Evolutionary conservation across 2,888 invertebrate species (phyloP).

Genomic region (Eustalomyia histrio): DNA sequence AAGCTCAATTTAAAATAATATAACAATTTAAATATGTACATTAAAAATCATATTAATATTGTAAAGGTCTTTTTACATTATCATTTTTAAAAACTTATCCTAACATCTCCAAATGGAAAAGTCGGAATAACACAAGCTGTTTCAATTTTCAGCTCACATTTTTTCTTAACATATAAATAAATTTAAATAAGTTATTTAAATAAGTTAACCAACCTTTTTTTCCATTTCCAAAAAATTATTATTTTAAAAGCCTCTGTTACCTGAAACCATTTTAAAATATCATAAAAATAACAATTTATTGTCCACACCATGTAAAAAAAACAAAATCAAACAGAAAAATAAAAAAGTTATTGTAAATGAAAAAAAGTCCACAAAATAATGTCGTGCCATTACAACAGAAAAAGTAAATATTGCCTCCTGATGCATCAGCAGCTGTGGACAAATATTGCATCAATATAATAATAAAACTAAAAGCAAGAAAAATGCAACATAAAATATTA

Average conservation of each 20-base stretch:
- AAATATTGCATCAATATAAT: conserved; percentile 2
- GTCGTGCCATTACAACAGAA: background rate
- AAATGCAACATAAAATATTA: conserved; percentile 3
- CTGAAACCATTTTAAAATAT: background rate
- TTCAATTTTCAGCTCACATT: too few species aligned
- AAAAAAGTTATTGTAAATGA: background rate
- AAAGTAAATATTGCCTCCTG: background rate
- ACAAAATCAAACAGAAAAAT: background rate
- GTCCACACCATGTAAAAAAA: background rate
- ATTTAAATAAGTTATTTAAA: too few species aligned
- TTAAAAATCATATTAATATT: too few species aligned
- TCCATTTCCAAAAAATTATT: background rate
- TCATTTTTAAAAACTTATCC: too few species aligned
- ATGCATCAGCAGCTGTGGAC: background rate
- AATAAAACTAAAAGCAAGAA: background rate
- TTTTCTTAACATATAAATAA: too few species aligned
- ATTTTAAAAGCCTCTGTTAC: background rate
- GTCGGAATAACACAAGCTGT: too few species aligned
- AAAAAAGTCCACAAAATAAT: background rate
- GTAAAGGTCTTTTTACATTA: too few species aligned
- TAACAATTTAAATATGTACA: too few species aligned
- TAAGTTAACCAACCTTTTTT: too few species aligned
- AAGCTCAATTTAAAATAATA: too few species aligned
- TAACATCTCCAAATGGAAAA: too few species aligned
- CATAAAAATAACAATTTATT: background rate